Base-by-base conservation (phyloP, 2,113 vertebrate genomes). In the Odontophorus gujanensis region DNA sequence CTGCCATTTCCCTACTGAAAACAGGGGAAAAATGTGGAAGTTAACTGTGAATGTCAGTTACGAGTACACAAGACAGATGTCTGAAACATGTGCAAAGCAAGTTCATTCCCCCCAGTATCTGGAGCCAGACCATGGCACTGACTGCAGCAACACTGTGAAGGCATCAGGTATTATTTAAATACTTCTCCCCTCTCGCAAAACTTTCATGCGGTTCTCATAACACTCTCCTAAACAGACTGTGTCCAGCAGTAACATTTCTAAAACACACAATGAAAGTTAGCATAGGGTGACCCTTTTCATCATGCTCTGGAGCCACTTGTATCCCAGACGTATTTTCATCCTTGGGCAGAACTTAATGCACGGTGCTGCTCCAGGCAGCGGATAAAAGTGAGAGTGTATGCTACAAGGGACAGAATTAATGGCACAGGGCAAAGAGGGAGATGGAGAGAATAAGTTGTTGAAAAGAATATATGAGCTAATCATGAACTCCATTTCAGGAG, bases 401-500 rank as follows among this genome's bases (percentile, higher is more conserved):
- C 72, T 87, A 91, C 67, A 87, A 32, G 67, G 47, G 18, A 67
- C n/a, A 87, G 75, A 0, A 2, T 53, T 63, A 73, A 79, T 55
- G 20, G 75, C 40, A 34, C 32, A 22, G 50, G 17, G 55, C 50
- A 93, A 45, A 57, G 22, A 90, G 36, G 82, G 85, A 80, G 30
- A 90, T 20, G 15, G 42, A n/a, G 72, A 90, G 50, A 61, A 77
- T 85, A 85, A 91, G 28, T 45, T 69, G 42, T 9, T 73, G 53
- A 79, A 84, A 72, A 81, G 74, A 94, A 91, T 92, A 72, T 62
- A 94, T 43, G 68, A 95, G 61, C 85, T 91, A 77, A 89, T 89
- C 32, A 78, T 55, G 55, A 92, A 85, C 89, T 92, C 93, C 65
- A 89, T 26, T 93, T 91, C 66, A 40, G 40, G 40, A 40, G 40